Percentiles rank a stretch among this genome's conserved stretches.
These are phyloP conservation scores for Stigmatopora argus DNA, from an alignment of 2,113 vertebrate genomes.

Conservation along the genomic window DNA sequence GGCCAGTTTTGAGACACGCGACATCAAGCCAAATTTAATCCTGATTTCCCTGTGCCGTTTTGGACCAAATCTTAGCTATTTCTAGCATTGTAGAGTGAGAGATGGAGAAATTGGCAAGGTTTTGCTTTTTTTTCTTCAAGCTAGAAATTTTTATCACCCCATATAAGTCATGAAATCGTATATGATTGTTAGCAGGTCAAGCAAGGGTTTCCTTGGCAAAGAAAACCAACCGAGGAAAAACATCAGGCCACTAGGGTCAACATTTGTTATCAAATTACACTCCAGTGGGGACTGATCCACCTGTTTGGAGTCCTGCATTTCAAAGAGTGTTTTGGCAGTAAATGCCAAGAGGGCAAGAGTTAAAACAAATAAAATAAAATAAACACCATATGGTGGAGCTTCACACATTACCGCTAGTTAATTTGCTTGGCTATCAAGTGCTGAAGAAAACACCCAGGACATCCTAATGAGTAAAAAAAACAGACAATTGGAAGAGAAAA, in stretches of 20 bases:
- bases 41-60: slow-evolving; percentile 63
- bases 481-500: slow-evolving; percentile 6
- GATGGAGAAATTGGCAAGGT: slow-evolving; percentile 30
- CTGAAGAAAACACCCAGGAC: slow-evolving; percentile 55
- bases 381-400: slow-evolving; percentile 62
- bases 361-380: slow-evolving; percentile 20
- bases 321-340: slow-evolving; percentile 49
- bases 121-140: slow-evolving; percentile 55
- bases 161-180: slow-evolving; percentile 45
- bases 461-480: slow-evolving; percentile 42
- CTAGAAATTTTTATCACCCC: slow-evolving; percentile 52
- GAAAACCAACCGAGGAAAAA: slow-evolving; percentile 50
- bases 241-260: slow-evolving; percentile 37
- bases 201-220: slow-evolving; percentile 15
- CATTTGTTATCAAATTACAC: slow-evolving; percentile 56
- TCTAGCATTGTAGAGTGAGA: slow-evolving; percentile 42
- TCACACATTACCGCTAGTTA: slow-evolving; percentile 61
- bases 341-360: slow-evolving; percentile 57
- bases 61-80: slow-evolving; percentile 62
- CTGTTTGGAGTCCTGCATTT: slow-evolving; percentile 49
- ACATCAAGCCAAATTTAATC: slow-evolving; percentile 68
- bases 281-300: slow-evolving; percentile 27
- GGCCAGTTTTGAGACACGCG: slow-evolving; percentile 48
- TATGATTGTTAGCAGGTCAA: slow-evolving; percentile 44
- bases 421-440: slow-evolving; percentile 46